phyloP scores from a whole-genome alignment of 2,888 invertebrate genomes.

The Temnothorax rugatulus region DNA sequence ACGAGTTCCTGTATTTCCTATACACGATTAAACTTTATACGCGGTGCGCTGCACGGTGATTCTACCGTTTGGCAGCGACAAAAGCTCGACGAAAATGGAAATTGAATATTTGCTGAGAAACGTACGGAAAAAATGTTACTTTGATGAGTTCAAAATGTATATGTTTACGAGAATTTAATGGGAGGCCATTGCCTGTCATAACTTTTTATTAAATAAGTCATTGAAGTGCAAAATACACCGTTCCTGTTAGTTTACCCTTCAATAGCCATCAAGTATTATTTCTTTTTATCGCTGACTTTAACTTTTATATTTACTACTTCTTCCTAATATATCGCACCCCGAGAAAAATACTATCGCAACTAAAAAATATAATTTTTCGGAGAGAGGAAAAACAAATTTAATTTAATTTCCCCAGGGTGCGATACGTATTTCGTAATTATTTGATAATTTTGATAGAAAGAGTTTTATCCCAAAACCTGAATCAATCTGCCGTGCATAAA shows the following conservation, averaged over 20 bases:
- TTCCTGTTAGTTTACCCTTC: neutral
- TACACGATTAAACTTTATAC: conserved; percentile 8
- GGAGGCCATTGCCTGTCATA: neutral
- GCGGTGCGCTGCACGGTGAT: too few relatives aligned
- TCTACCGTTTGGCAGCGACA: neutral
- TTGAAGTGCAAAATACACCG: neutral
- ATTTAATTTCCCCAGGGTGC: too few relatives aligned
- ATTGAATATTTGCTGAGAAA: neutral
- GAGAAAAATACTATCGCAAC: too few relatives aligned
- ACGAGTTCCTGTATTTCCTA: conserved; percentile 32
- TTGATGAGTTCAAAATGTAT: neutral
- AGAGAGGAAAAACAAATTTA: too few relatives aligned
- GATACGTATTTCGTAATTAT: neutral
- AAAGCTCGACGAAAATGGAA: neutral
- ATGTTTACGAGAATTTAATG: neutral
- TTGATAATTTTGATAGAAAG: neutral
- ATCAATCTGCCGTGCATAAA: neutral
- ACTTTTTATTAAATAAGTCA: neutral
- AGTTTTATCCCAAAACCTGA: neutral
- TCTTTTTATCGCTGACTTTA: neutral
- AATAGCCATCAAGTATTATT: neutral
- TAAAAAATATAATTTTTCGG: too few relatives aligned
- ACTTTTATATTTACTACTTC: neutral
- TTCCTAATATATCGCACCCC: neutral
- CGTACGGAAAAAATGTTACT: neutral